These are phyloP conservation scores for Argopecten irradians DNA, from an alignment of 1,140 invertebrate species.

Conservation along the genomic window DNA sequence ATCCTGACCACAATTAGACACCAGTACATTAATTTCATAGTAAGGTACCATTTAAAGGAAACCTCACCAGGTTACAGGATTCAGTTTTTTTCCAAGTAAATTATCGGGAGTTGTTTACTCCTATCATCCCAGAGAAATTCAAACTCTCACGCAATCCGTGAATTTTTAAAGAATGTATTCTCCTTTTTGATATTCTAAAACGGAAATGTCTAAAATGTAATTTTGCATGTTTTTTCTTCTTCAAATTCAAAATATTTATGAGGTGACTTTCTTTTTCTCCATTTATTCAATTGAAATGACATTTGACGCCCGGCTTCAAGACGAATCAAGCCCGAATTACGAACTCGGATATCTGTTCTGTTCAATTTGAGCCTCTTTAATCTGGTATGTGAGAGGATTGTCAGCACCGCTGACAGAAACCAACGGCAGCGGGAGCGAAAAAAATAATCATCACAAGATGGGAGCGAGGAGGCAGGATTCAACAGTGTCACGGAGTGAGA, in stretches of 20 bases:
- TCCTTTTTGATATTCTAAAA: background rate
- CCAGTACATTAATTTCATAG: background rate
- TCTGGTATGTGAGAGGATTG: constrained; percentile 6
- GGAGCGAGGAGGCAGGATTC: background rate
- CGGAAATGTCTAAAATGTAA: background rate
- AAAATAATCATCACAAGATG: background rate
- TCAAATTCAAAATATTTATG: background rate
- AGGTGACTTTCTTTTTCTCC: background rate
- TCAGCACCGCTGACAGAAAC: background rate
- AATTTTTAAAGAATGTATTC: background rate
- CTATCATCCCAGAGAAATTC: background rate
- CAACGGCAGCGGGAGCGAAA: background rate
- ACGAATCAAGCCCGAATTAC: background rate
- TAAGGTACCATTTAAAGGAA: background rate
- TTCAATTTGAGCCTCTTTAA: constrained; percentile 11
- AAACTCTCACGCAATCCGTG: background rate
- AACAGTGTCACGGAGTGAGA: background rate
- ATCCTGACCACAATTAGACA: background rate
- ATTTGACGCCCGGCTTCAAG: background rate
- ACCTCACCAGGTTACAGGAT: background rate
- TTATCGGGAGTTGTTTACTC: background rate
- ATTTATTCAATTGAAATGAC: constrained; percentile 1
- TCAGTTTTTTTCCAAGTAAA: background rate
- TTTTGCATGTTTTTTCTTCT: background rate
- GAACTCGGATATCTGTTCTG: background rate